Evolutionary conservation across 1,140 invertebrate species (phyloP).

Genomic region (Neotoxoptera formosana): DNA sequence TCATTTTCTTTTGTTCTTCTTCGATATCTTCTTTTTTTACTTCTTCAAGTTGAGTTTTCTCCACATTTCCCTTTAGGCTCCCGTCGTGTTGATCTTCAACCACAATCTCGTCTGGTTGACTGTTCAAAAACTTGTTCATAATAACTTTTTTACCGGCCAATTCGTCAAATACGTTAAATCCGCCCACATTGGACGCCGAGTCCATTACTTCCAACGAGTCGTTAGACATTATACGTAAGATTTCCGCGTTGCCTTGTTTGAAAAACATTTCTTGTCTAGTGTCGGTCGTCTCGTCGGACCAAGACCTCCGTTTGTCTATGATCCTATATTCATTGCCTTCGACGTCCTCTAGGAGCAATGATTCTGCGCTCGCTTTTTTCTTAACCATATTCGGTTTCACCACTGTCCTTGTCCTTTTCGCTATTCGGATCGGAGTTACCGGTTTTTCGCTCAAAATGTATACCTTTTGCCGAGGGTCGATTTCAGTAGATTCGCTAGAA

Average conservation of each 20-base stretch:
- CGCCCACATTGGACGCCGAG: constrained; percentile 60
- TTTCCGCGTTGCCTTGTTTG: constrained; percentile 69
- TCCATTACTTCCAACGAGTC: constrained; percentile 59
- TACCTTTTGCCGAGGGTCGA: not conserved
- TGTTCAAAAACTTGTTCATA: constrained; percentile 81
- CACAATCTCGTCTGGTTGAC: constrained; percentile 67
- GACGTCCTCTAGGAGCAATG: constrained; percentile 41
- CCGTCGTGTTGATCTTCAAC: not conserved
- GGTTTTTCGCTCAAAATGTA: constrained; percentile 45
- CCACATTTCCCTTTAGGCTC: not conserved
- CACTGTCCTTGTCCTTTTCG: constrained; percentile 13
- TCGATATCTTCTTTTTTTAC: constrained; percentile 56
- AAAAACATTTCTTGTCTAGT: constrained; percentile 73
- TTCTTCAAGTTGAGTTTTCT: constrained; percentile 62
- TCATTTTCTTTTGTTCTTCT: constrained; percentile 59
- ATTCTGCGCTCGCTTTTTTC: constrained; percentile 9
- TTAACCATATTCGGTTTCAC: not conserved
- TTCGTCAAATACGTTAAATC: constrained; percentile 63
- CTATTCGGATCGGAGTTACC: not conserved
- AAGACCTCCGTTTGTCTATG: constrained; percentile 36
- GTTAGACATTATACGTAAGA: constrained; percentile 33
- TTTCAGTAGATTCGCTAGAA: not conserved
- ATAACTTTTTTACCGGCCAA: constrained; percentile 81
- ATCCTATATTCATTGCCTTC: constrained; percentile 49
- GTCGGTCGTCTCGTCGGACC: constrained; percentile 61